Evolutionary conservation across 2,888 invertebrate species (phyloP).

Genomic region (Zhengitettix transpicula): DNA sequence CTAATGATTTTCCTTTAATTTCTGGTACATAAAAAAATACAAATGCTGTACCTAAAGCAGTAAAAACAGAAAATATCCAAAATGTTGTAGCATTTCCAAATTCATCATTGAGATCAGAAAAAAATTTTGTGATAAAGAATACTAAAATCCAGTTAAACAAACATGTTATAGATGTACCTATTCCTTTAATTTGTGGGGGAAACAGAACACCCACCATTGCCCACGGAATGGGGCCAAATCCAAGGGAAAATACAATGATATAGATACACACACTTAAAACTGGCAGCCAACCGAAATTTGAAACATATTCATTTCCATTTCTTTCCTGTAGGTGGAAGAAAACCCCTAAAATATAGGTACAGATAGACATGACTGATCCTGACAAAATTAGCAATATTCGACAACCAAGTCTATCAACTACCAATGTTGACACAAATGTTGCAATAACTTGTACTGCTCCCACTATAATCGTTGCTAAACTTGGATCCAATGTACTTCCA

Average conservation of each 20-base stretch:
- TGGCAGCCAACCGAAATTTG: slow-evolving; percentile 53
- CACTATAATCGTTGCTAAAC: slow-evolving; percentile 56
- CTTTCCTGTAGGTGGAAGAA: slow-evolving; percentile 38
- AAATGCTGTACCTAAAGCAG: slow-evolving; percentile 45
- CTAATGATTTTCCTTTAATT: slow-evolving; percentile 47
- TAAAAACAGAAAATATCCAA: slow-evolving; percentile 55
- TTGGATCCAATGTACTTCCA: slow-evolving; percentile 36
- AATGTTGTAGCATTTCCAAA: slow-evolving; percentile 49
- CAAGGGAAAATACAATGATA: slow-evolving; percentile 64
- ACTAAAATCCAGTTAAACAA: slow-evolving; percentile 69
- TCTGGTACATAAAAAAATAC: slow-evolving; percentile 46
- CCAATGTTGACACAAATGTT: slow-evolving; percentile 54
- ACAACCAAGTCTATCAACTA: slow-evolving; percentile 69
- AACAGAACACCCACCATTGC: slow-evolving; percentile 72
- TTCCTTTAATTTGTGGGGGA: slow-evolving; percentile 58
- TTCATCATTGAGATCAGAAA: slow-evolving; percentile 34
- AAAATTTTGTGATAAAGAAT: slow-evolving; percentile 58
- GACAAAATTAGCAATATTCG: slow-evolving; percentile 58
- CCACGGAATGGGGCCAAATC: slow-evolving; percentile 80
- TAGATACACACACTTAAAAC: slow-evolving; percentile 56
- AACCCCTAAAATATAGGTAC: slow-evolving; percentile 49
- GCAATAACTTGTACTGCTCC: slow-evolving; percentile 68
- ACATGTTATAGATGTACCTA: slow-evolving; percentile 61
- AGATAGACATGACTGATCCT: slow-evolving; percentile 48
- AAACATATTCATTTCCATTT: slow-evolving; percentile 26